Conservation (phyloP, 2,888 invertebrate species). For the Agrotis exclamationis region DNA sequence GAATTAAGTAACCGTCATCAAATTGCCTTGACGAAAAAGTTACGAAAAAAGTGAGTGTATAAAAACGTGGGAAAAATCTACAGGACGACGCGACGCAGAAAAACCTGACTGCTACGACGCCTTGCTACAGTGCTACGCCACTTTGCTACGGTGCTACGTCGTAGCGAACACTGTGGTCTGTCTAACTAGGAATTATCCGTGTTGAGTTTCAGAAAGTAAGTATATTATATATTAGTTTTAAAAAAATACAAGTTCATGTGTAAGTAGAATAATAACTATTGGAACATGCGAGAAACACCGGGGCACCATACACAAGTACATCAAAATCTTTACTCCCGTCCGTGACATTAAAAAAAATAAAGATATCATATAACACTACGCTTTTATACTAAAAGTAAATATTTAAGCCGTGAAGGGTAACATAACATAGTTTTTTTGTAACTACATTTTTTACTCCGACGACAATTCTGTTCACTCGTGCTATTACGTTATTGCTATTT, state of each 20-base stretch:
- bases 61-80: too few species aligned
- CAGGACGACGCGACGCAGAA: neutral
- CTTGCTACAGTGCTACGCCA: neutral
- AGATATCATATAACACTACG: neutral
- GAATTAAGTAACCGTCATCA: too few species aligned
- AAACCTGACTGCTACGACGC: neutral
- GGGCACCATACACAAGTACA: too few species aligned
- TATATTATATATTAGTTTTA: neutral
- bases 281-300: too few species aligned
- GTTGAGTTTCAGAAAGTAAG: neutral
- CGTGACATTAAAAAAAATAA: too few species aligned
- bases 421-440: slow-evolving; percentile 9
- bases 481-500: slow-evolving; percentile 40
- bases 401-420: slow-evolving; percentile 4
- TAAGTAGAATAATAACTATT: neutral
- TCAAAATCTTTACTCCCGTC: too few species aligned
- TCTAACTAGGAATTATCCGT: neutral
- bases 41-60: too few species aligned
- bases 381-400: neutral
- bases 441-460: slow-evolving; percentile 24
- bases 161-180: neutral
- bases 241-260: neutral
- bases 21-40: too few species aligned
- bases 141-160: slow-evolving; percentile 11
- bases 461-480: slow-evolving; percentile 7